Evolutionary conservation across 2,888 invertebrate genomes (phyloP).

Genomic region (Gortyna flavago): DNA sequence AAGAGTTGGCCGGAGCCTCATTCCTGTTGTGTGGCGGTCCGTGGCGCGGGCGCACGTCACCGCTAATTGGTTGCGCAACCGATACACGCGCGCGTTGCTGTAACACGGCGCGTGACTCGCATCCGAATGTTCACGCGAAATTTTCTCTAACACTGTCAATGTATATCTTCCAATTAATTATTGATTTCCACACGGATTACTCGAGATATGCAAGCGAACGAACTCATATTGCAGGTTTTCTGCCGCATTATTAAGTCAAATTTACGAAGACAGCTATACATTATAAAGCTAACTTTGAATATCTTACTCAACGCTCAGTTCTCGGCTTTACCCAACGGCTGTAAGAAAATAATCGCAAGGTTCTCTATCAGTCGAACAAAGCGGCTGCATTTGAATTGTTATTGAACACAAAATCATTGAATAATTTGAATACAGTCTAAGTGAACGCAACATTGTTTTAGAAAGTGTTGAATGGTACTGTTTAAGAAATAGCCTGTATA

Average conservation of each 20-base stretch:
- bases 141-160: conserved; percentile 34
- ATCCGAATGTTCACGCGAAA: conserved; percentile 60
- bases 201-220: conserved; percentile 54
- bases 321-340: conserved; percentile 22
- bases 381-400: conserved; percentile 74
- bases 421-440: conserved; percentile 82
- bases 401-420: conserved; percentile 78
- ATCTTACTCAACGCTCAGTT: conserved; percentile 29
- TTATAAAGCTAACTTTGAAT: conserved; percentile 19
- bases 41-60: conserved; percentile 70
- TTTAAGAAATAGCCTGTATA: conserved; percentile 73
- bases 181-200: conserved; percentile 56
- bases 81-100: conserved; percentile 73
- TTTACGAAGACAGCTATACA: conserved; percentile 52
- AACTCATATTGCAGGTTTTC: conserved; percentile 37
- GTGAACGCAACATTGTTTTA: conserved; percentile 84
- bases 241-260: conserved; percentile 62
- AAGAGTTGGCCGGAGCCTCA: conserved; percentile 76
- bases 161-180: conserved; percentile 45
- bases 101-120: conserved; percentile 74
- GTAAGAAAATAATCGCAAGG: conserved; percentile 54
- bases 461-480: conserved; percentile 82
- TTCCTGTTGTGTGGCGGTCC: conserved; percentile 82
- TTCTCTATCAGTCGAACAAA: conserved; percentile 62
- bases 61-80: conserved; percentile 84